Evolutionary conservation across 1,140 invertebrate genomes (phyloP).

Genomic region (Leptopilina boulardi): DNA sequence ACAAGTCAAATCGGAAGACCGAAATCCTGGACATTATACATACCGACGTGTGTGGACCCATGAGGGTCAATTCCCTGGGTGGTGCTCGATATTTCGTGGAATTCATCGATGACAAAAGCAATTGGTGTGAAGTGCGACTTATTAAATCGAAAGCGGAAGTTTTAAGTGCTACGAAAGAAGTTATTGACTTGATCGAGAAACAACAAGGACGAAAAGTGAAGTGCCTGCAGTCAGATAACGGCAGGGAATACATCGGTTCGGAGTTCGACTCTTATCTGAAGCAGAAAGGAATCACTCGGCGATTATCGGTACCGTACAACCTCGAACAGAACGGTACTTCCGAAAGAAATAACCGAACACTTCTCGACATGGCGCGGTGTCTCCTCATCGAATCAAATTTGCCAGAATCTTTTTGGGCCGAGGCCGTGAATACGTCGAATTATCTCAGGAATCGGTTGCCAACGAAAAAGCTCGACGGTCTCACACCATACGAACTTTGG

Average conservation of each 20-base stretch:
- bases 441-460: constrained; percentile 10
- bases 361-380: constrained; percentile 50
- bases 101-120: constrained; percentile 13
- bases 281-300: not conserved
- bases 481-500: constrained; percentile 52
- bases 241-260: constrained; percentile 22
- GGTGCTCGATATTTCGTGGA: not conserved
- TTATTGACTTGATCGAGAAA: not conserved
- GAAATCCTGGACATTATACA: constrained; percentile 38
- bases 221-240: constrained; percentile 36
- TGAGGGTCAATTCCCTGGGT: constrained; percentile 48
- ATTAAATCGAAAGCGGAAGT: constrained; percentile 19
- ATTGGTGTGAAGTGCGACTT: not conserved
- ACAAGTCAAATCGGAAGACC: not conserved
- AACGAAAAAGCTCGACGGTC: not conserved
- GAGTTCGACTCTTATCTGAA: not conserved
- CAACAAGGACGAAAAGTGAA: not conserved
- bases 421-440: constrained; percentile 19
- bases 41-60: constrained; percentile 56
- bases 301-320: not conserved
- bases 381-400: constrained; percentile 40
- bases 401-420: constrained; percentile 18
- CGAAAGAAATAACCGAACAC: constrained; percentile 49
- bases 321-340: constrained; percentile 22
- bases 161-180: not conserved